A percentile compares a stretch with the other conserved stretches of the same genome.
These are phyloP conservation scores for Smutsia temminckii DNA, from an alignment of 2,797 vertebrate genomes.

Conservation along the genomic window DNA sequence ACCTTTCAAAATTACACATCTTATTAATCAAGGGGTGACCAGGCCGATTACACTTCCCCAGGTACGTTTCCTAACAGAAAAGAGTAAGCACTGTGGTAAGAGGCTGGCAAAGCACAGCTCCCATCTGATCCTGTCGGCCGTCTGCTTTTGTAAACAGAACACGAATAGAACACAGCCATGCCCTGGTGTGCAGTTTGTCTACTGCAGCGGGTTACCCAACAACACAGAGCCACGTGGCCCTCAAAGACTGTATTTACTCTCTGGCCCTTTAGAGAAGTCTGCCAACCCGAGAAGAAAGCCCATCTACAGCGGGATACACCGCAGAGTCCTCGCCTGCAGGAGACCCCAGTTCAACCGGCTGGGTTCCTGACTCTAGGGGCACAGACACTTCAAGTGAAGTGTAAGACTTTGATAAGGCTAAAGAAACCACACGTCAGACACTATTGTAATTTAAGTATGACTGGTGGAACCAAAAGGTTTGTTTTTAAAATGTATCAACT, in stretches of 20 bases:
- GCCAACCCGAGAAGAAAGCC: background rate
- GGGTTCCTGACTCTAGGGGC: background rate
- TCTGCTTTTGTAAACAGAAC: background rate
- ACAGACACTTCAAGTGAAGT: accelerated
- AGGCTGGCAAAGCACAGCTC: accelerated
- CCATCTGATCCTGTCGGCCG: accelerated
- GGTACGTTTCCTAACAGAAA: constrained; percentile 88
- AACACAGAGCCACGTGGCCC: background rate
- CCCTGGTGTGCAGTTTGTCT: accelerated
- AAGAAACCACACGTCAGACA: background rate
- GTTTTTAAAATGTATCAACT: background rate
- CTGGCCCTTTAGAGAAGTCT: no score
- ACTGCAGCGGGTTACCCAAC: accelerated
- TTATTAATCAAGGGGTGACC: constrained; percentile 85
- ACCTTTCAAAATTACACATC: constrained; percentile 93
- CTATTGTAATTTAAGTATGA: background rate
- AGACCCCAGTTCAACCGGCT: accelerated
- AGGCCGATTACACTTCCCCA: constrained; percentile 86
- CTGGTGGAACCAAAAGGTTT: background rate
- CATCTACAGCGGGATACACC: accelerated
- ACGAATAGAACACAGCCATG: accelerated
- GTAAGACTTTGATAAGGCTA: accelerated
- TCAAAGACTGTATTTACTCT: accelerated
- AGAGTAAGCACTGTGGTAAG: constrained; percentile 42
- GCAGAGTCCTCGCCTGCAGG: background rate